Evolutionary conservation across 2,797 vertebrate genomes (phyloP).

Genomic region (Xerus rutilus): DNA sequence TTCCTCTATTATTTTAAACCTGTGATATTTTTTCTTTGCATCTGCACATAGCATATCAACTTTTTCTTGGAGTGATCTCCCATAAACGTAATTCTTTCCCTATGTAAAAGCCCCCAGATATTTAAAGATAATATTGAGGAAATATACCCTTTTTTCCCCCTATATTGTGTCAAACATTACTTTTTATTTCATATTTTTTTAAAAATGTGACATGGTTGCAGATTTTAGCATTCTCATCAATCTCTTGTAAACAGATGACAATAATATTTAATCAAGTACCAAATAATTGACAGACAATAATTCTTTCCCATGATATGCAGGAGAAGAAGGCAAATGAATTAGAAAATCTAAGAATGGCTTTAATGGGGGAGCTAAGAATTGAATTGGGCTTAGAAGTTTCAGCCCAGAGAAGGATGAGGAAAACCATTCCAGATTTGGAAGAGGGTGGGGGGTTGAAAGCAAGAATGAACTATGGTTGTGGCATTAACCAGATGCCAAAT

Average conservation of each 20-base stretch:
- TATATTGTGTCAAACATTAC: background rate
- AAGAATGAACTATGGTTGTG: background rate
- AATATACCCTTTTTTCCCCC: background rate
- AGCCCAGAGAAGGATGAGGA: background rate
- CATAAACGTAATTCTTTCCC: slow-evolving; percentile 12
- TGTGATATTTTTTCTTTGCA: background rate
- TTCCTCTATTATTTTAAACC: background rate
- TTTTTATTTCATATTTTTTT: background rate
- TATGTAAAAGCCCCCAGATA: background rate
- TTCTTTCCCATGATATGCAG: background rate
- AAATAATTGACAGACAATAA: background rate
- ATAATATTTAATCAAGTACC: slow-evolving; percentile 25
- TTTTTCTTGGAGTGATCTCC: background rate
- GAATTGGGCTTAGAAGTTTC: slow-evolving; percentile 18
- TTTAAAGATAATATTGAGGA: background rate
- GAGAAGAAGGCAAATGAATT: background rate
- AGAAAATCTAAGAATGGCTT: background rate
- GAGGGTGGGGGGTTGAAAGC: too few species aligned
- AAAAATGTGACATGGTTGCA: background rate
- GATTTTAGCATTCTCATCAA: background rate
- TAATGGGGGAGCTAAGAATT: background rate
- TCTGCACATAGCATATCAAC: background rate
- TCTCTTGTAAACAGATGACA: slow-evolving; percentile 14
- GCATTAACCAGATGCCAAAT: background rate
- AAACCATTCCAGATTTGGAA: background rate